Conservation (phyloP, 2,113 vertebrate species). For the Camelus bactrianus region DNA sequence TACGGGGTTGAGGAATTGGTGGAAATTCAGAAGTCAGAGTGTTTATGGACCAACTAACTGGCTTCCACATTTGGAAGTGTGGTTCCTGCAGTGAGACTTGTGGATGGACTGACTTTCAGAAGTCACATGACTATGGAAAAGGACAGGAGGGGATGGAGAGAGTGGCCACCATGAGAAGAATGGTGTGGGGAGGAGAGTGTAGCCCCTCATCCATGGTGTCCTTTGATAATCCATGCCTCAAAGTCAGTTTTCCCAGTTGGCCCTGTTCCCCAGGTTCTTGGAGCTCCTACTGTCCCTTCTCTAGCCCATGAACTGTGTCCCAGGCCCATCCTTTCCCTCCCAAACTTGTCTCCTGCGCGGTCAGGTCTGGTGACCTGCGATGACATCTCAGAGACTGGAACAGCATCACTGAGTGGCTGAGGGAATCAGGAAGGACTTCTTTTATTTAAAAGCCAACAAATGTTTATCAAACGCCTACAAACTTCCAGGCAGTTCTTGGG, state of each 20-base stretch:
- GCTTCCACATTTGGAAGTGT: background rate
- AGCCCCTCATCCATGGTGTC: rapidly evolving
- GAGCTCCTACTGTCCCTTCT: background rate
- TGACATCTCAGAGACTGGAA: background rate
- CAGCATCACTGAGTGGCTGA: background rate
- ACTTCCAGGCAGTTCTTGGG: background rate
- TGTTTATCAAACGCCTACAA: background rate
- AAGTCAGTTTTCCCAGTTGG: background rate
- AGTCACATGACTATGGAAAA: background rate
- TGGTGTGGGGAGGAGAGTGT: background rate
- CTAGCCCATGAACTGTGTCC: background rate
- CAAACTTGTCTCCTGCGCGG: background rate
- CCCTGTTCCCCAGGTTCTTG: background rate
- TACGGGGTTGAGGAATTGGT: background rate
- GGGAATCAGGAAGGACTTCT: background rate
- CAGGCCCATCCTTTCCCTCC: background rate
- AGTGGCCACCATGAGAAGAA: background rate
- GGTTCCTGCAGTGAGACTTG: background rate
- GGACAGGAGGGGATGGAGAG: background rate
- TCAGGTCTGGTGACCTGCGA: no score
- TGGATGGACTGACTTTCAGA: background rate
- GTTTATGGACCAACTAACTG: background rate
- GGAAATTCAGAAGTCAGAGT: background rate
- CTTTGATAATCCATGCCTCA: background rate
- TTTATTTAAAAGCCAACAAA: background rate